phyloP scores from a whole-genome alignment of 2,113 vertebrate genomes.

The Podilymbus podiceps region DNA sequence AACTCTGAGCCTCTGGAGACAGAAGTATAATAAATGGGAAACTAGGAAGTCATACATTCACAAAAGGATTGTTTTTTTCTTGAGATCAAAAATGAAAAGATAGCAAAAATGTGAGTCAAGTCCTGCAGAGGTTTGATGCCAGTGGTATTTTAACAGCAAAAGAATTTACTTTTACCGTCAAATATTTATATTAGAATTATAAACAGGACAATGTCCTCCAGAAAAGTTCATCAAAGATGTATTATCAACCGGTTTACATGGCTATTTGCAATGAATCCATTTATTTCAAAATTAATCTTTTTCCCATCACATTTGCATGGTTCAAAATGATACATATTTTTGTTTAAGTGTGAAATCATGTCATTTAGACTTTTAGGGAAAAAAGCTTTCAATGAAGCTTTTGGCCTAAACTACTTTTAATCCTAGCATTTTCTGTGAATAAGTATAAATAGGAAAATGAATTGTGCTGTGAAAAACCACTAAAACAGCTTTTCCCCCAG shows the following conservation, averaged over 20 bases:
- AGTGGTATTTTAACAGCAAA: neutral
- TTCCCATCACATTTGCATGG: neutral
- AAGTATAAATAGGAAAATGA: constrained; percentile 16
- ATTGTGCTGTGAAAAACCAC: neutral
- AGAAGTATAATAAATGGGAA: neutral
- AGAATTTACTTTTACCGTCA: neutral
- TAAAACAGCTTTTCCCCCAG: neutral
- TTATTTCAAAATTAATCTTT: neutral
- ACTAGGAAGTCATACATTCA: neutral
- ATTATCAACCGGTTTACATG: neutral
- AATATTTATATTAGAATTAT: neutral
- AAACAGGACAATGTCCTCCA: neutral
- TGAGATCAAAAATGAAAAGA: neutral
- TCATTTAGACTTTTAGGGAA: neutral
- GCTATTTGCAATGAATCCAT: neutral
- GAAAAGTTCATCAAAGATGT: neutral
- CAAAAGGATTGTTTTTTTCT: neutral
- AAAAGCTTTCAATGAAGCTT: neutral
- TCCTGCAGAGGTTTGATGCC: neutral
- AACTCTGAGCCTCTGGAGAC: neutral
- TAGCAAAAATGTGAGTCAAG: neutral
- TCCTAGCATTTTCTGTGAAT: neutral
- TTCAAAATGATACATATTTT: neutral
- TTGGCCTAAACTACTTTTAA: neutral
- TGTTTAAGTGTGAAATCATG: neutral